These are phyloP conservation scores for Tribolium madens DNA, from an alignment of 1,140 invertebrate genomes.

Conservation along the genomic window DNA sequence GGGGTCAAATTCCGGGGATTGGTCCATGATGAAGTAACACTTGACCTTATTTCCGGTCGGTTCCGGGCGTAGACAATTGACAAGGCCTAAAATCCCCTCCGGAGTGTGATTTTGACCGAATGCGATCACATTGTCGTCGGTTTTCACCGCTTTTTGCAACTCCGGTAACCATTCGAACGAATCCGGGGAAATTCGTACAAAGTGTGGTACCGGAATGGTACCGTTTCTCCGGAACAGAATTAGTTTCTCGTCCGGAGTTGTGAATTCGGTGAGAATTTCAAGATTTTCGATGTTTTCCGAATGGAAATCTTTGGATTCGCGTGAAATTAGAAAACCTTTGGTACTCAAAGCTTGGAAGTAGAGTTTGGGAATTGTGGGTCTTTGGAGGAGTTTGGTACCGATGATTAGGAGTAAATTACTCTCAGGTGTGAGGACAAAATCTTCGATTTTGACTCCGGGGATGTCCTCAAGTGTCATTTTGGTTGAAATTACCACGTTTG, in stretches of 20 bases:
- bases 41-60: conserved; percentile 74
- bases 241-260: not conserved
- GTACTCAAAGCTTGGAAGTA: not conserved
- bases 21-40: conserved; percentile 75
- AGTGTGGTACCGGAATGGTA: not conserved
- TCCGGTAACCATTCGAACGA: conserved; percentile 66
- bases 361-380: not conserved
- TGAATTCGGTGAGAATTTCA: not conserved
- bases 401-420: not conserved
- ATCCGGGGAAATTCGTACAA: not conserved
- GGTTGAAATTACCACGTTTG: conserved; percentile 68
- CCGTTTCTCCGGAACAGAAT: not conserved
- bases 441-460: not conserved
- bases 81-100: conserved; percentile 86
- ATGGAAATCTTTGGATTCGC: not conserved
- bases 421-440: not conserved
- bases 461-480: conserved; percentile 49
- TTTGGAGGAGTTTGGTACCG: not conserved
- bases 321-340: not conserved
- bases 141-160: conserved; percentile 70
- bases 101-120: conserved; percentile 72
- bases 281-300: not conserved
- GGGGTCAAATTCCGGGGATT: conserved; percentile 74
- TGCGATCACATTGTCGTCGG: conserved; percentile 70
- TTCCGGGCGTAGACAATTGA: conserved; percentile 80